phyloP scores from a whole-genome alignment of 2,113 vertebrate species.

The Epinephelus cyanopodus region DNA sequence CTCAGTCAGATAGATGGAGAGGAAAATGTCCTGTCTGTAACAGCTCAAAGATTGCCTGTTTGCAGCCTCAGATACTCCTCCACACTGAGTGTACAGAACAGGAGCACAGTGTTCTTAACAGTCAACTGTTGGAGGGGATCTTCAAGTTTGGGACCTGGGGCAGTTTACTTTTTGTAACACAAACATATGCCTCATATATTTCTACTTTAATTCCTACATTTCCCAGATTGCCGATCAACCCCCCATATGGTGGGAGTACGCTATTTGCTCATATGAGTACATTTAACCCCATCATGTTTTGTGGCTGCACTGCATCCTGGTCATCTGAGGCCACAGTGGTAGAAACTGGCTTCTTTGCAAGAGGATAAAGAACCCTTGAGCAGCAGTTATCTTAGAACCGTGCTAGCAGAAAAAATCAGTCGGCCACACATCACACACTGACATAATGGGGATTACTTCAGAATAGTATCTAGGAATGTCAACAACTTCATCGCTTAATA shows the following conservation, averaged over 20 bases:
- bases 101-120: neutral
- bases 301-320: neutral
- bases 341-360: neutral
- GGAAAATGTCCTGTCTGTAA: constrained; percentile 14
- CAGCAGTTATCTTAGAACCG: too few species aligned
- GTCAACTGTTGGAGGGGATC: neutral
- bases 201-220: neutral
- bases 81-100: neutral
- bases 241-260: neutral
- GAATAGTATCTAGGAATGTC: too few species aligned
- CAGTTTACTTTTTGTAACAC: neutral
- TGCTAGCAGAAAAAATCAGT: too few species aligned
- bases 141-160: constrained; percentile 1
- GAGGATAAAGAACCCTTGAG: neutral
- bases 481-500: too few species aligned
- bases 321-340: neutral
- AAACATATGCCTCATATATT: neutral
- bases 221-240: neutral
- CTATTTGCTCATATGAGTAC: neutral
- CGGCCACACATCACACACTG: too few species aligned
- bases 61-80: constrained; percentile 6
- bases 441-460: too few species aligned
- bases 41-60: constrained; percentile 33
- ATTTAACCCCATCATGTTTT: neutral
- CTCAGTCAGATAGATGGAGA: constrained; percentile 24